Evolutionary conservation across 2,113 vertebrate species (phyloP).

Genomic region (Corythornis madagascariensis): DNA sequence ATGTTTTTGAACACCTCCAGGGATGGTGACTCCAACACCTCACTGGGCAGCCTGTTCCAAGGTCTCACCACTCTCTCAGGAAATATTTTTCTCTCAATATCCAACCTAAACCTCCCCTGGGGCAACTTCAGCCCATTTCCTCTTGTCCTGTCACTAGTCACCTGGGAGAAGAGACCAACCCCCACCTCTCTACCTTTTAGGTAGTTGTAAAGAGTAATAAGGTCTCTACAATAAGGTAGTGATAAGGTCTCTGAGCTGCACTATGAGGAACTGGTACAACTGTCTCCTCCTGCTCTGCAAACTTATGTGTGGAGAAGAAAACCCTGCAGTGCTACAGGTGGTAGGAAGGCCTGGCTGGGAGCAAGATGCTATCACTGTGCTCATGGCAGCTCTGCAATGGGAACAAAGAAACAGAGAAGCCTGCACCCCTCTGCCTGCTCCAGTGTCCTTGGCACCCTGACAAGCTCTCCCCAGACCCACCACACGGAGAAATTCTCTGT

Average conservation of each 20-base stretch:
- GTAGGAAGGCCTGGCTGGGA: neutral
- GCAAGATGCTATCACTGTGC: neutral
- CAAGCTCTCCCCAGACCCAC: neutral
- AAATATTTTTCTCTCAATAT: no score
- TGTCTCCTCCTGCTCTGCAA: neutral
- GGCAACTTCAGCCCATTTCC: no score
- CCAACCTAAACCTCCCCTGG: no score
- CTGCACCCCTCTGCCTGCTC: neutral
- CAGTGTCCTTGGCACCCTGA: fast-evolving
- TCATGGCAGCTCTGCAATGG: fast-evolving
- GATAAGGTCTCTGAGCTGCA: neutral
- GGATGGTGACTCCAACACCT: no score
- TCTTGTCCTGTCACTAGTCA: no score
- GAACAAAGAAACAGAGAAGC: neutral
- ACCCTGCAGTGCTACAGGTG: fast-evolving
- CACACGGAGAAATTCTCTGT: neutral
- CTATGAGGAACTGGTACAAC: neutral
- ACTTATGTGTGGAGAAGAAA: neutral
- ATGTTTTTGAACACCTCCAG: no score
- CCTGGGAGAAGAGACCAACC: no score
- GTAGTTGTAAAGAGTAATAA: no score
- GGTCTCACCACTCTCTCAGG: no score
- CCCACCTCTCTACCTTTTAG: no score
- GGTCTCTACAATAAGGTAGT: no score
- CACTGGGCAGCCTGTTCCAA: no score